Conservation (phyloP, 1,140 invertebrate genomes). For the Pararge aegeria region DNA sequence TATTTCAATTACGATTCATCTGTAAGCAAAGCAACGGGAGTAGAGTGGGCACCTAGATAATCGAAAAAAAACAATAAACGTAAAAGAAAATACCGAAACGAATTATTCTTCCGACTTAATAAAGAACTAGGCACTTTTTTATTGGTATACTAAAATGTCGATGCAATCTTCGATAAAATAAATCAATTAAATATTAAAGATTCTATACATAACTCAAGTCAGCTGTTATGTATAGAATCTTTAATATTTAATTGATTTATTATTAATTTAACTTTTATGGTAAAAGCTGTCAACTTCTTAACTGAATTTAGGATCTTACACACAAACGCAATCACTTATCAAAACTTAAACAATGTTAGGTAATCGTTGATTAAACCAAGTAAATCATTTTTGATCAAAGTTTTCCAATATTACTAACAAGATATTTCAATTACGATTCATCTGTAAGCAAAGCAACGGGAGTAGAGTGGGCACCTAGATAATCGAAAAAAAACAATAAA, state of each 20-base stretch:
- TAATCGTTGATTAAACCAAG: background rate
- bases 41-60: background rate
- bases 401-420: background rate
- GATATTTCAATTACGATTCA: conserved; percentile 1
- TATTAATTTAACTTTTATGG: no score
- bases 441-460: background rate
- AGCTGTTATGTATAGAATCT: no score
- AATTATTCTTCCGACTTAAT: conserved; percentile 2
- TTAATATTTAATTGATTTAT: no score
- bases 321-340: no score
- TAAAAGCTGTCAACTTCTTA: no score
- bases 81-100: background rate
- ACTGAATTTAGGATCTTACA: no score
- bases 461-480: background rate
- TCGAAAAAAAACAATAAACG: background rate
- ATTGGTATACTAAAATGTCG: conserved; percentile 13
- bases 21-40: conserved; percentile 1
- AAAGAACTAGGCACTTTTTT: conserved; percentile 6
- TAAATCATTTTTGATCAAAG: background rate
- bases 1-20: background rate
- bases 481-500: background rate
- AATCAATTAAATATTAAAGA: no score
- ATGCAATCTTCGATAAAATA: conserved; percentile 13
- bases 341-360: no score
- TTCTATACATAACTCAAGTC: no score